A percentile compares a stretch with the other conserved stretches of the same genome.
phyloP scores from a whole-genome alignment of 2,797 vertebrate species.

The Mus minutoides region DNA sequence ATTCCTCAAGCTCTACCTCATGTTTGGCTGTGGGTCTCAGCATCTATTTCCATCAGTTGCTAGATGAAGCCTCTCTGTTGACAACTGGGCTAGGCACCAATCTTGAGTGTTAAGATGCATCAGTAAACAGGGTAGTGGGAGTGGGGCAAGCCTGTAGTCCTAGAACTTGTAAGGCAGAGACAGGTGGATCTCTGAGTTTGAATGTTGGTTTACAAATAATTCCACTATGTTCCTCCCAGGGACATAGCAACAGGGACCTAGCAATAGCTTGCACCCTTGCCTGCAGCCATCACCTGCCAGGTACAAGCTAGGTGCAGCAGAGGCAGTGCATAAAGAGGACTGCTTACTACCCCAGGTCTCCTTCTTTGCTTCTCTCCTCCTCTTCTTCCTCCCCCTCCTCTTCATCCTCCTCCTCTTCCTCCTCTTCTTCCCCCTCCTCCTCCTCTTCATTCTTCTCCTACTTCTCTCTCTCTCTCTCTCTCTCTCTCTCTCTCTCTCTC shows the following conservation, averaged over 20 bases:
- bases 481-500: no score
- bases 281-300: no score
- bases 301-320: background rate
- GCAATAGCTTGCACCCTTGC: no score
- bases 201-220: background rate
- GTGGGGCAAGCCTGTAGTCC: background rate
- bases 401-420: no score
- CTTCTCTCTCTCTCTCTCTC: no score
- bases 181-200: background rate
- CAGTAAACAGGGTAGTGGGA: background rate
- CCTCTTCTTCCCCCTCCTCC: no score
- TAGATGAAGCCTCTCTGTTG: background rate
- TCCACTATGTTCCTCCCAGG: no score
- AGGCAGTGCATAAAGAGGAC: background rate
- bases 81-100: background rate
- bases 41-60: background rate
- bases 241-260: no score
- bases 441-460: no score
- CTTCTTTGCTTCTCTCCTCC: no score
- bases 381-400: no score
- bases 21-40: background rate
- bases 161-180: background rate
- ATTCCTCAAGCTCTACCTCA: background rate
- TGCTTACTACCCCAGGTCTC: no score
- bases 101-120: background rate